Evolutionary conservation across 2,888 invertebrate genomes (phyloP), one percentile per base, ranked within the genome.

Genomic region (Amphipoea oculea): DNA sequence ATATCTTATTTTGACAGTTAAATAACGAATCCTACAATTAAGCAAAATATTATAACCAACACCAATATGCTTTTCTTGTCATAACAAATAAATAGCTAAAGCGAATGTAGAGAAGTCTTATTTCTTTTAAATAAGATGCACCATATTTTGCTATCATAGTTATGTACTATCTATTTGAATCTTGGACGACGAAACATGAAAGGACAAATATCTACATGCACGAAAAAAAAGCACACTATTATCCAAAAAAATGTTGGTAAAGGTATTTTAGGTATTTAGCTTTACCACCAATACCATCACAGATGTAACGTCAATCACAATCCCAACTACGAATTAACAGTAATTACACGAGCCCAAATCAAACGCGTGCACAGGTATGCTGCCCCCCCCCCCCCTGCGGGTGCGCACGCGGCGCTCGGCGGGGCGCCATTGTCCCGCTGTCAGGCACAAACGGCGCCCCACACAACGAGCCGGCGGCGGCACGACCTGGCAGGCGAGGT

Each of bases 361-460:
- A 78, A 79, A 73, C 63, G 73, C 45, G 29, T 76, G 82, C 73
- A 74, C 77, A 78, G 88, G 81, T 83, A 78, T 84, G 85, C 78
- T 70, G 4, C 68, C 74, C 62, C 71, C 77, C 63, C 48, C 77
- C 36, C 67, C 9, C 51, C 23, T 85, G 74, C 12, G 74, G 14
- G 88, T 79, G 87, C 83, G 88, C 89, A 89, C 90, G 89, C 89
- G 86, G 90, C 83, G 89, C 92, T 89, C 96, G 69, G 89, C 95
- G 94, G 96, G 96, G 92, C 90, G 95, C 94, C 94, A 92, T 95
- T 96, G 96, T 96, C 91, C 93, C 93, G 93, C 94, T 93, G 95
- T 94, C 94, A 90, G 92, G 92, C 91, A 76, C 92, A 91, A 84
- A 89, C 90, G 88, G 90, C 92, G 93, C 94, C 94, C 94, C 95